Conservation (phyloP, 2,888 invertebrate genomes). For the Drosophila macrospina region DNA sequence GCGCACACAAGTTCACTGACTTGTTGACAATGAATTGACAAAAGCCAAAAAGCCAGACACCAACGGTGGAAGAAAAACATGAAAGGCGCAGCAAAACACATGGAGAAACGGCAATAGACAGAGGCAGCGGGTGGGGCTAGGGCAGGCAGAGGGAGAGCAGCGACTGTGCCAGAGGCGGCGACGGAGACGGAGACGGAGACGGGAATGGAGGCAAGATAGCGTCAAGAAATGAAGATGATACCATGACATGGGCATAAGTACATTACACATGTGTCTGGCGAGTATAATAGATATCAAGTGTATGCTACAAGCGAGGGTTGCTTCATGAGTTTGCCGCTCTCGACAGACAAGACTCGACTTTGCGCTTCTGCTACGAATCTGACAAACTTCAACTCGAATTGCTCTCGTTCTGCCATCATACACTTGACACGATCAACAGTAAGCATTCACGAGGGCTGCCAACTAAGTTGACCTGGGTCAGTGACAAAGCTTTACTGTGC, state of each 20-base stretch:
- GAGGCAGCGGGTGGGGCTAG: conserved; percentile 1
- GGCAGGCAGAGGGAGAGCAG: not conserved
- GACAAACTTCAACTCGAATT: not conserved
- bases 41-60: conserved; percentile 61
- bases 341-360: not conserved
- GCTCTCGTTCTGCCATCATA: not conserved
- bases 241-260: conserved; percentile 55
- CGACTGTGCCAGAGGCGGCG: not conserved
- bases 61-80: conserved; percentile 34
- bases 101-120: conserved; percentile 20
- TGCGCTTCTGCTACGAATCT: too few relatives aligned
- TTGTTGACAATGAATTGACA: conserved; percentile 79
- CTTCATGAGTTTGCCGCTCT: not conserved
- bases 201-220: conserved; percentile 29
- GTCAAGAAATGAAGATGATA: conserved; percentile 66
- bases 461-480: too few relatives aligned
- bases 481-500: too few relatives aligned
- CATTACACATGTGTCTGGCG: conserved; percentile 47
- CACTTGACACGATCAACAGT: not conserved
- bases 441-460: not conserved
- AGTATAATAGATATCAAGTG: conserved; percentile 34
- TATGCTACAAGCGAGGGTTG: conserved; percentile 22
- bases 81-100: conserved; percentile 41
- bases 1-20: conserved; percentile 72
- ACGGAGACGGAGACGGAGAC: not conserved